These are phyloP conservation scores for Euschistus heros DNA, from an alignment of 1,140 invertebrate genomes.

Conservation along the genomic window DNA sequence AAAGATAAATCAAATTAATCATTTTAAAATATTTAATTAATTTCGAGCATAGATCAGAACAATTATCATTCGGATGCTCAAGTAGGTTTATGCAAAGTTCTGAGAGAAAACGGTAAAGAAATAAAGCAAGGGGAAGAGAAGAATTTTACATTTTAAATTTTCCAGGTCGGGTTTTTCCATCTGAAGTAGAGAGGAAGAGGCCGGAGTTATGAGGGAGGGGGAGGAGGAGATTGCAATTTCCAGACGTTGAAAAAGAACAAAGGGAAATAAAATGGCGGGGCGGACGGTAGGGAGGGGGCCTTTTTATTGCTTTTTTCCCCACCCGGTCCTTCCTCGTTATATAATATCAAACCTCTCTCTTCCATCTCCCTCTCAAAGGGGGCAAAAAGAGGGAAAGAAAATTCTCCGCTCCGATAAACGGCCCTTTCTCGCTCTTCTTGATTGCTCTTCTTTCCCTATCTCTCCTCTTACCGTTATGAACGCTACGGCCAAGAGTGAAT, in stretches of 20 bases:
- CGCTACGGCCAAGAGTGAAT: background rate
- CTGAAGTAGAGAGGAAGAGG: background rate
- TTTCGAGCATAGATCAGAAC: too few species aligned
- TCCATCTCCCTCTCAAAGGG: background rate
- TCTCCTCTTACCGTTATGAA: slow-evolving; percentile 1
- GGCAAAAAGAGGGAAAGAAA: too few species aligned
- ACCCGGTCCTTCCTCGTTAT: slow-evolving; percentile 17
- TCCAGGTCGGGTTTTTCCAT: slow-evolving; percentile 6
- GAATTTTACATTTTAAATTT: too few species aligned
- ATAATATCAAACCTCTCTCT: slow-evolving; percentile 27
- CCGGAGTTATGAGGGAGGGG: slow-evolving; percentile 9
- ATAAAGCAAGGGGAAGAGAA: too few species aligned
- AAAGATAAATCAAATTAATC: too few species aligned
- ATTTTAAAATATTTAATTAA: too few species aligned
- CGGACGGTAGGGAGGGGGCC: background rate
- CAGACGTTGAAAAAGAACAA: slow-evolving; percentile 30
- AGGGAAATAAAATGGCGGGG: slow-evolving; percentile 29
- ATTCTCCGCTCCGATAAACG: background rate
- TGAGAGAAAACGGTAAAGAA: too few species aligned
- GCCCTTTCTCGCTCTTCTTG: background rate
- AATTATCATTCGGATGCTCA: too few species aligned
- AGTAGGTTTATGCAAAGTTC: too few species aligned
- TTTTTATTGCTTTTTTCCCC: slow-evolving; percentile 28
- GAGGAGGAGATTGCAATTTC: slow-evolving; percentile 26
- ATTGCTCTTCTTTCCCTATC: background rate